phyloP scores from a whole-genome alignment of 1,140 invertebrate genomes.

The Drosophila lini region DNA sequence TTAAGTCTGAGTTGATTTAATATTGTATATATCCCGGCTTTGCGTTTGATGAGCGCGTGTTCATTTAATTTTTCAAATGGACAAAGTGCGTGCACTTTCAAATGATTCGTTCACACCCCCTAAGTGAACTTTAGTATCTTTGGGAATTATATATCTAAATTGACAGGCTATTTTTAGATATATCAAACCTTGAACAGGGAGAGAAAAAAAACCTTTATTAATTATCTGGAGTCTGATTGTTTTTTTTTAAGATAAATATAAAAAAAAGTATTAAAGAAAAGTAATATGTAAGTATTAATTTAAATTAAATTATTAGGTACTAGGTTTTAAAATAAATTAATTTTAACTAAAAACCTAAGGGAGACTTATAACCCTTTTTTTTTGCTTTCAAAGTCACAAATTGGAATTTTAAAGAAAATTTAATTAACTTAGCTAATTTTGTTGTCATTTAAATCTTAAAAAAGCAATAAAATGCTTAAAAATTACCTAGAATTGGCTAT shows the following conservation, averaged over 20 bases:
- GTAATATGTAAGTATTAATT: too few relatives aligned
- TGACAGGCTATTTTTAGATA: conserved; percentile 16
- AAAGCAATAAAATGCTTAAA: conserved; percentile 3
- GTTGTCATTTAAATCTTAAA: neutral
- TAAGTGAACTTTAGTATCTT: neutral
- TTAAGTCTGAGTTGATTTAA: conserved; percentile 53
- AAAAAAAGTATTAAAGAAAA: too few relatives aligned
- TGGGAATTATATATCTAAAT: neutral
- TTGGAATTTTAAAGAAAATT: neutral
- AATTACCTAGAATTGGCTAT: conserved; percentile 20
- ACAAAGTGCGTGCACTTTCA: conserved; percentile 39
- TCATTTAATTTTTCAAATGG: conserved; percentile 62
- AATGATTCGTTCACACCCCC: conserved; percentile 2
- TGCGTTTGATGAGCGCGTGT: conserved; percentile 50
- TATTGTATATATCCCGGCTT: conserved; percentile 27
- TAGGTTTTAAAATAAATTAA: too few relatives aligned
- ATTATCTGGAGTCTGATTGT: neutral
- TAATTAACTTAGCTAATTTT: neutral
- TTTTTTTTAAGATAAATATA: neutral
- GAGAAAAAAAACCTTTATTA: neutral
- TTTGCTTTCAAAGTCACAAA: neutral
- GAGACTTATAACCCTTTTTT: neutral
- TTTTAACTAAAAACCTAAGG: neutral
- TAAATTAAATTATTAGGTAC: too few relatives aligned
- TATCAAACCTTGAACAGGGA: neutral